Base-by-base conservation (phyloP, 1,140 invertebrate species). In the Limonius californicus region DNA sequence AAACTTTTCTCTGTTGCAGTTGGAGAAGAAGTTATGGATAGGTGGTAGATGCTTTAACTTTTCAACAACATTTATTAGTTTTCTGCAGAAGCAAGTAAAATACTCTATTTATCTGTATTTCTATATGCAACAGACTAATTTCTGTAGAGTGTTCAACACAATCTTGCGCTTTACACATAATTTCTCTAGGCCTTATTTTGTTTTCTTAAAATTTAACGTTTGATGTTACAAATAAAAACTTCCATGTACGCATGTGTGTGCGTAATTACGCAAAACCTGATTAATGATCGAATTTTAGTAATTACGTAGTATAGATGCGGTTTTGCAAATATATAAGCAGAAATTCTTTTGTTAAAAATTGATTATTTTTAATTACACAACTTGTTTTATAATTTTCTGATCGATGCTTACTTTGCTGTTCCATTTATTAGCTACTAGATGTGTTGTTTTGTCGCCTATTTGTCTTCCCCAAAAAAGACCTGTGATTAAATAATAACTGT, bases 21-120 rank as follows among this genome's bases (percentile, higher is more conserved):
- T 71, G 73, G 72, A 65, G 72, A 74, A 61, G 70, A 68, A 63
- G 70, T 75, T 56, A 67, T 73, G 63, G 73, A 74, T 72, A 73
- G 67, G 67, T 75, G 72, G 73, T 67, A 50, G 35, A 39, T 39
- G 35, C 35, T 39, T 39, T 39, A 14, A 27, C 23, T 39, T 39
- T 39, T 39, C 35, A 39, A 39, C 7, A 39, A 2, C 35, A 27
- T 27, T 27, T 4, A 27, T 39, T 39, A 12, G 35, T 39, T 39
- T 39, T 39, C 8, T 39, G 7, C n/a, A 39, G 35, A 39, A 39
- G 8, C 35, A 12, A 39, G n/a, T 39, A 39, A 39, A 39, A 39
- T n/a, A 11, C n/a, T 39, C 8, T 39, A 14, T 39, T 12, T 39
- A 39, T 39, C 35, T 39, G 35, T 39, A 39, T 39, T 39, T 39